Base-by-base conservation (phyloP, 35 echinoderm and acorn worm species). In the Chiridota heheva region DNA sequence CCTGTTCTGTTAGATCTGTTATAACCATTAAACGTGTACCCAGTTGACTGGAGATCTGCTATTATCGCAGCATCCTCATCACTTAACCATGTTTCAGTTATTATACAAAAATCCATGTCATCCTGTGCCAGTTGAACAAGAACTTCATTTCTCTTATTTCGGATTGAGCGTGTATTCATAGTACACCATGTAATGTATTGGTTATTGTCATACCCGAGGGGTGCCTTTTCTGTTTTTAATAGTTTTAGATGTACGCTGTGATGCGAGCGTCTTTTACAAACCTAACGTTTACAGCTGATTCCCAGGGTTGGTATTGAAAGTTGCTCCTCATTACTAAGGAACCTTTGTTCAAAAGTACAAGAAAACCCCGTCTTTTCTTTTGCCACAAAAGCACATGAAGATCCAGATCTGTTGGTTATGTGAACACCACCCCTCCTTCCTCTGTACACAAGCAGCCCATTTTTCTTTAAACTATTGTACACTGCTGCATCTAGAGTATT, bases 1-100 rank as follows among this genome's bases (percentile, higher is more conserved):
- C 55, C 55, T 4, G 29, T 12, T 58, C 55, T 2, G 55, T 58
- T 58, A 58, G 55, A 22, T 58, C 55, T 58, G 55, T 58, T 58
- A 58, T 3, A 58, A 27, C 55, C 55, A 2, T 27, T 58, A 12
- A 58, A 58, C 2, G 2, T 12, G 29, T 58, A 58, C 18, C 55
- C 55, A 22, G 55, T 58, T 18, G 55, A 58, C 55, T 58, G 55
- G 4, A 58, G 55, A 58, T 58, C 55, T 58, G 55, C 55, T 2
- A 58, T 27, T 22, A 51, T 51, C 46, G n/a, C 46, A 51, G 46
- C 20, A 51, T 51, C 55, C 29, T 58, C 55, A 58, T 58, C 55
- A 58, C 18, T 58, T 58, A 58, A 27, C 55, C 55, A 58, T 18
- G 55, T 58, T 58, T n/a, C n/a, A n/a, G n/a, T n/a, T n/a, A n/a